These are phyloP conservation scores for Bombus turneri DNA, from an alignment of 1,140 invertebrate genomes.

Conservation along the genomic window DNA sequence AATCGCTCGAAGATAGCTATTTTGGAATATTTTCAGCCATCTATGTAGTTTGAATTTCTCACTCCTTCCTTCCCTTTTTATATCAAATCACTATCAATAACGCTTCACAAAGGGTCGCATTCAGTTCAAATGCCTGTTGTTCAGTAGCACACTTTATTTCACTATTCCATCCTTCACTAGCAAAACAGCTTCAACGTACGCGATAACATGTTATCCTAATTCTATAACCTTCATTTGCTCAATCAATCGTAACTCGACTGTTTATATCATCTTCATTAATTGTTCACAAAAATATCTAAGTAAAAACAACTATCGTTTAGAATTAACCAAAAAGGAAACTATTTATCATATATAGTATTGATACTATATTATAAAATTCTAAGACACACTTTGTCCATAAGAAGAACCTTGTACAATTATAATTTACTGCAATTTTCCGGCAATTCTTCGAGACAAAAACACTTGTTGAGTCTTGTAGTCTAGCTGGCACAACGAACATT, in stretches of 20 bases:
- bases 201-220: not conserved
- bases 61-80: not conserved
- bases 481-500: constrained; percentile 42
- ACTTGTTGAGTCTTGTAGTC: not conserved
- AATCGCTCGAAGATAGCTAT: not conserved
- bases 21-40: not conserved
- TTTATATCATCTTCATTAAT: not conserved
- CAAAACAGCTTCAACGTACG: not conserved
- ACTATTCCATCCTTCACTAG: not conserved
- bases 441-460: not conserved
- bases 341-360: not conserved
- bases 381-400: not conserved
- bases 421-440: not conserved
- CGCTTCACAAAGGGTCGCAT: not conserved
- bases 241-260: not conserved
- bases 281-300: not conserved
- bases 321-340: not conserved
- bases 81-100: not conserved
- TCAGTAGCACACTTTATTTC: not conserved
- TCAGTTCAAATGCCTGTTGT: not conserved
- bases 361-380: not conserved
- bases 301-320: not conserved
- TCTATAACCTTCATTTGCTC: not conserved
- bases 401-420: not conserved
- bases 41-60: not conserved